These are phyloP conservation scores for Coryphaenoides rupestris DNA, from an alignment of 2,113 vertebrate species.

Conservation along the genomic window DNA sequence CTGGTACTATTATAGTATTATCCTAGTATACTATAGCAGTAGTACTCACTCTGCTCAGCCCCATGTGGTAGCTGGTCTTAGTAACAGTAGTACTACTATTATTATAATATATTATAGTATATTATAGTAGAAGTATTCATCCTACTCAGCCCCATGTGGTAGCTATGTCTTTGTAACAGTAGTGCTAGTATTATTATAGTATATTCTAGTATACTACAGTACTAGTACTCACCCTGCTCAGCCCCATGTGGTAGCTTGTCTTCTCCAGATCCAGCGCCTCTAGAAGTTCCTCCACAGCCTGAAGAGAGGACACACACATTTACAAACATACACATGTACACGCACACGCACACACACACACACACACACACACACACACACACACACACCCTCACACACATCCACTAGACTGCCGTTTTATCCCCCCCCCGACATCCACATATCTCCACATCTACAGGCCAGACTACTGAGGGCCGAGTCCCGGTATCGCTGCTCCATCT, in stretches of 20 bases:
- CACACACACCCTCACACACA: too few species aligned
- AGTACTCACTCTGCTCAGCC: conserved; percentile 87
- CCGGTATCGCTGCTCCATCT: too few species aligned
- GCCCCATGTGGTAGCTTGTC: conserved; percentile 92
- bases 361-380: too few species aligned
- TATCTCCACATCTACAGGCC: too few species aligned
- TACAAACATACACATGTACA: conserved; percentile 20
- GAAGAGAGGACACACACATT: conserved; percentile 26
- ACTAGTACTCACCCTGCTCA: conserved; percentile 84
- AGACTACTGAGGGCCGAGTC: too few species aligned
- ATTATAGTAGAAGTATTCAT: too few species aligned
- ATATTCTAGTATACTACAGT: neutral
- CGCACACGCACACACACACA: conserved; percentile 31
- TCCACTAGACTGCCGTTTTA: conserved; percentile 33
- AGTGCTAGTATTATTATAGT: too few species aligned
- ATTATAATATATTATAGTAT: too few species aligned
- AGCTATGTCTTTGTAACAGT: conserved; percentile 80
- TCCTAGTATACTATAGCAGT: neutral
- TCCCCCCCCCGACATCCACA: conserved; percentile 3
- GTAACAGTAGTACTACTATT: too few species aligned
- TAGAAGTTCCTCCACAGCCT: conserved; percentile 95
- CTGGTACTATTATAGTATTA: too few species aligned
- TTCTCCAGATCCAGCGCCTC: conserved; percentile 95
- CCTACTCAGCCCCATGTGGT: conserved; percentile 93
- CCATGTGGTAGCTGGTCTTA: conserved; percentile 94